Evolutionary conservation across 2,797 vertebrate species (phyloP), one percentile per base, ranked within the genome.

Genomic region (Anabacerthia variegaticeps): DNA sequence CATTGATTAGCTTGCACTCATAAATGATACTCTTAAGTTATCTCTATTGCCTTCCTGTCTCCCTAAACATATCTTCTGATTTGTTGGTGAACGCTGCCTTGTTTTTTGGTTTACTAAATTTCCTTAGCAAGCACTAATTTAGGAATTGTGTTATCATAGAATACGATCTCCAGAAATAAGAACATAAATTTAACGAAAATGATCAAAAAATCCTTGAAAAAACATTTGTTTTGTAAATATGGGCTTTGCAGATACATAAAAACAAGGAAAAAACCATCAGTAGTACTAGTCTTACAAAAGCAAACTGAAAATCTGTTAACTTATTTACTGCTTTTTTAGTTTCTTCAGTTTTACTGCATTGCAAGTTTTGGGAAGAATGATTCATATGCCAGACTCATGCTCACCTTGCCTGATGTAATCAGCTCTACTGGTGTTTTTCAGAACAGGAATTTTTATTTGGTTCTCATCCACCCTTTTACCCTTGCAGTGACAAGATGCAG

Each of bases 281-380:
- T 32, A 77, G 10, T 24, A 54, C 3, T 14, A 22, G 2, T 0
- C 0, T 14, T 37, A 68, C 23, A 83, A 52, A 83, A 77, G 7
- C 1, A 79, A 85, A 54, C 4, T 41, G 14, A n/a, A 66, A 85
- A 75, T 2, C 13, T 20, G 7, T 1, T 37, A 12, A 61, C 36
- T 59, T 39, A 17, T 79, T 68, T 82, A 10, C 32, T 61, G 28
- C 5, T 52, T 65, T 86, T 84, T 78, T 56, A 36, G 4, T 74
- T 85, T 88, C 6, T 17, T 58, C n/a, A n/a, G 39, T 49, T 73
- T 6, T 4, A 51, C 43, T 85, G 5, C 20, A 21, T 17, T 46
- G n/a, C 2, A 69, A 28, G 4, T 49, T 72, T 88, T 44, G 32
- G 12, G 23, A 83, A 78, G 9, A 76, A 59, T 52, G 3, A 34